Base-by-base conservation (phyloP, 1,140 invertebrate genomes). In the Achatina immaculata region DNA sequence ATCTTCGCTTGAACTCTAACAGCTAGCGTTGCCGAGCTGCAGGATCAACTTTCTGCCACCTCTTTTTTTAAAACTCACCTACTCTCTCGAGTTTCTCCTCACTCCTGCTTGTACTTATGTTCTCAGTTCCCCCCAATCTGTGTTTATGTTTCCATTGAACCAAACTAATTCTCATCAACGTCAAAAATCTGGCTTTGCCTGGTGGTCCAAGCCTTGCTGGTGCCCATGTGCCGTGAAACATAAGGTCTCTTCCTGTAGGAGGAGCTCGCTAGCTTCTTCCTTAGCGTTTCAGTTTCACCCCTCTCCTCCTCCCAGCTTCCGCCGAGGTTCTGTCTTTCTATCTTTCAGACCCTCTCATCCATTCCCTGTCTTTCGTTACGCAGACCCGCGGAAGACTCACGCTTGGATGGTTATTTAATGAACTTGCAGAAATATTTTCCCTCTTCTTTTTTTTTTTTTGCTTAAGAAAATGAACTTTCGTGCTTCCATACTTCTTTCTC, bases 111-210 rank as follows among this genome's bases (percentile, higher is more conserved):
- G n/a, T n/a, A n/a, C n/a, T n/a, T n/a, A n/a, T n/a, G n/a, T n/a
- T n/a, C n/a, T n/a, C n/a, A n/a, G n/a, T n/a, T n/a, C n/a, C n/a
- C 58, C 1, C 14, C 36, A 36, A 40, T 40, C 36, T 58, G 45
- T 42, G 40, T 62, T 65, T 55, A 2, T 28, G 11, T 77, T 77
- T 58, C 21, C 34, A 40, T 34, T 62, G 36, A n/a, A 40, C 34
- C 74, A 9, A 28, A n/a, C 19, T 31, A 45, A 51, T 40, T 62
- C 55, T 77, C 74, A n/a, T 75, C 43, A 38, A n/a, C 43, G 34
- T 51, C 43, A 43, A 31, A 43, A 31, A 45, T 51, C 31, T 36
- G 1, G 36, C 68, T 21, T 40, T 43, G 36, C 2, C 36, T 71
- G 36, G 58, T 62, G 58, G 58, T 62, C 58, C n/a, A 9, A 1